A percentile compares a stretch with the other conserved stretches of the same genome.
Conservation (phyloP, 30 jellyfish, hydroid and myxozoan species). For the Hydractinia symbiolongicarpus region DNA sequence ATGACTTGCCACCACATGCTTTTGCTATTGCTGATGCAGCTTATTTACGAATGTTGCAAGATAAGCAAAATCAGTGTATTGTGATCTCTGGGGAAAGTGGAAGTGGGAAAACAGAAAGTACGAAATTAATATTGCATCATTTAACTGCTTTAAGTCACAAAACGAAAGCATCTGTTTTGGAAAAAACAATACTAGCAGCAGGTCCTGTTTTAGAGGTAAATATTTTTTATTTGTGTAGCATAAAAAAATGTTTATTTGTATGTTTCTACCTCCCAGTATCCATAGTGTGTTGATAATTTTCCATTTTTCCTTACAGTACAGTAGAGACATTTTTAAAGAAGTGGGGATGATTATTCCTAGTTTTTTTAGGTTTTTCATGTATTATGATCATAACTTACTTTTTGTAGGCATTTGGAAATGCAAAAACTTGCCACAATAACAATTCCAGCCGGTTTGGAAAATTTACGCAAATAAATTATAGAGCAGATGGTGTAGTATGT, state of each 20-base stretch:
- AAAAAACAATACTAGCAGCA: conserved; percentile 77
- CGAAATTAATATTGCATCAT: conserved; percentile 81
- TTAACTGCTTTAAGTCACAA: conserved; percentile 75
- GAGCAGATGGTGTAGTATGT: conserved; percentile 94
- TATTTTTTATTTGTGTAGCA: background rate
- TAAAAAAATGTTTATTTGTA: background rate
- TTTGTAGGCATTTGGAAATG: conserved; percentile 90
- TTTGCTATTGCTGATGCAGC: conserved; percentile 91
- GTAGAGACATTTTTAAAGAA: too few species aligned
- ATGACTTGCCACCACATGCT: conserved; percentile 87
- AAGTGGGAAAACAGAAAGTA: conserved; percentile 91
- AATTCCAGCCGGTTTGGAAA: conserved; percentile 95
- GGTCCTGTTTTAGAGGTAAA: conserved; percentile 93
- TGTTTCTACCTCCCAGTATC: too few species aligned
- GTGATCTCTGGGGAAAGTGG: conserved; percentile 97
- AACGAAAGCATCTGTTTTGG: conserved; percentile 75
- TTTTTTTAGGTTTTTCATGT: too few species aligned
- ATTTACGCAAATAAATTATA: conserved; percentile 76
- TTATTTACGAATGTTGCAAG: conserved; percentile 68
- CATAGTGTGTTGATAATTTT: too few species aligned
- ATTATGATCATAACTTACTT: background rate
- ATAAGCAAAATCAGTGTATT: conserved; percentile 71
- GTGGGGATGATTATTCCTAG: too few species aligned
- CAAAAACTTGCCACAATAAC: conserved; percentile 72
- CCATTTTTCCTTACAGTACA: too few species aligned